A percentile compares a stretch with the other conserved stretches of the same genome.
Evolutionary conservation across 1,140 invertebrate genomes (phyloP).

Genomic region (Drosophila carrolli): DNA sequence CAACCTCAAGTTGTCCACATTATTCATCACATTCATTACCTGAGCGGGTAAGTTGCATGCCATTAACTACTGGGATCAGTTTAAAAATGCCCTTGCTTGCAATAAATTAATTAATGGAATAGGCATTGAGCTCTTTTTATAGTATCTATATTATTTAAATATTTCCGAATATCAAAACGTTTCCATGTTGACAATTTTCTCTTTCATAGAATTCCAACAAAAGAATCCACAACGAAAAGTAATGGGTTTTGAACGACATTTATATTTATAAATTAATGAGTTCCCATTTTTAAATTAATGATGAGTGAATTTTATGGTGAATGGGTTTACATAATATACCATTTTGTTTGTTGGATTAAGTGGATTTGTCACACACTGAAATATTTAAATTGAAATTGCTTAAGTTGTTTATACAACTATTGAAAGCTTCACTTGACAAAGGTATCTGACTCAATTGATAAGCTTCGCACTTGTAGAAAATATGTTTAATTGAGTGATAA

Average conservation of each 20-base stretch:
- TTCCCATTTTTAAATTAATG: slow-evolving; percentile 7
- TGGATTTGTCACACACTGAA: too few relatives aligned
- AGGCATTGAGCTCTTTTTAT: background rate
- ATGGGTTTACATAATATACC: too few relatives aligned
- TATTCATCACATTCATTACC: slow-evolving; percentile 5
- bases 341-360: background rate
- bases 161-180: background rate
- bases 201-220: slow-evolving; percentile 1
- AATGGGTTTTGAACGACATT: background rate
- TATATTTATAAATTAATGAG: slow-evolving; percentile 4
- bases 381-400: background rate
- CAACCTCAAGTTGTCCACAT: slow-evolving; percentile 17
- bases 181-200: background rate
- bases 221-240: too few relatives aligned
- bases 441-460: background rate
- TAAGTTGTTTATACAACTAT: background rate
- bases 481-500: background rate
- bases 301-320: background rate
- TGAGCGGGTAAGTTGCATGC: slow-evolving; percentile 22
- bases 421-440: background rate
- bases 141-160: background rate
- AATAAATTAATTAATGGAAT: too few relatives aligned
- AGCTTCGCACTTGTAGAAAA: background rate
- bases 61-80: background rate
- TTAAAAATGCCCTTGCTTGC: background rate